Conservation (phyloP, 2,888 invertebrate species). For the Neoascia interrupta region DNA sequence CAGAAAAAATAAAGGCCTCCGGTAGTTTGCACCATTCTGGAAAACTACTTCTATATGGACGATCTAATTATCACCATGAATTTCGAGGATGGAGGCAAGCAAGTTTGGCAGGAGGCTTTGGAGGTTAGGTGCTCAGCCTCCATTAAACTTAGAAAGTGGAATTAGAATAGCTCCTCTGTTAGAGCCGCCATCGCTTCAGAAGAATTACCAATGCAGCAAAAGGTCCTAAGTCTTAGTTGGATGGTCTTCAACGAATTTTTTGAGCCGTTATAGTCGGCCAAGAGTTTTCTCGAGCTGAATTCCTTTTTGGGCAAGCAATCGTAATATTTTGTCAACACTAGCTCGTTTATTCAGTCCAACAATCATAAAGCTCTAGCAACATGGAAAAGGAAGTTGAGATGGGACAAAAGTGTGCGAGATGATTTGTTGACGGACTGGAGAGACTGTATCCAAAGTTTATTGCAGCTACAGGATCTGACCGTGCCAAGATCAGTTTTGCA, state of each 20-base stretch:
- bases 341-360: background rate
- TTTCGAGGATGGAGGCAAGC: background rate
- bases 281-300: background rate
- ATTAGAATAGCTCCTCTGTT: background rate
- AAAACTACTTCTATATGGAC: background rate
- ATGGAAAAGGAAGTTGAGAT: slow-evolving; percentile 12
- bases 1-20: background rate
- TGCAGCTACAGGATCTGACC: background rate
- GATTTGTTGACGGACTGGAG: slow-evolving; percentile 12
- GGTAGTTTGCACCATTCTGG: background rate
- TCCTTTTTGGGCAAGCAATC: background rate
- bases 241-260: background rate
- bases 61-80: background rate
- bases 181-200: background rate
- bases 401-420: slow-evolving; percentile 5
- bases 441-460: slow-evolving; percentile 8
- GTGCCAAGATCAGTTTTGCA: slow-evolving; percentile 8
- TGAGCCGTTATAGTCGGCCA: background rate
- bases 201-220: background rate
- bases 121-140: background rate
- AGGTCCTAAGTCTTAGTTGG: background rate
- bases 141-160: background rate
- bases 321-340: background rate
- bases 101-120: background rate
- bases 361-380: slow-evolving; percentile 5